Percentiles rank a stretch among this genome's conserved stretches.
These are phyloP conservation scores for Euthynnus affinis DNA, from an alignment of 2,797 vertebrate species.

Conservation along the genomic window DNA sequence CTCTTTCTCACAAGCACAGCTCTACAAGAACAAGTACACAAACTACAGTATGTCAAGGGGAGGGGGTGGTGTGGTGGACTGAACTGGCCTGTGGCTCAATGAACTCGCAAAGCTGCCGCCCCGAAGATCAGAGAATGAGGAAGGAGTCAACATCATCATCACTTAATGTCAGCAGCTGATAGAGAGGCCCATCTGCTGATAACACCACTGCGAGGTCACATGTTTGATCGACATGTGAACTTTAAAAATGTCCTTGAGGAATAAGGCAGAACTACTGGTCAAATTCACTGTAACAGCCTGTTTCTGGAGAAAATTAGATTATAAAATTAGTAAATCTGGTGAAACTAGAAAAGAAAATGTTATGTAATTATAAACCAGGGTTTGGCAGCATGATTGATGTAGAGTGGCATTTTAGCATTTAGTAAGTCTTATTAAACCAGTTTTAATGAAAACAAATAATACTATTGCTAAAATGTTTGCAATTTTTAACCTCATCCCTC, in stretches of 20 bases:
- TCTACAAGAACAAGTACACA: constrained; percentile 18
- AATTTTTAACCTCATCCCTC: not conserved
- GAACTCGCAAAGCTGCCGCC: not conserved
- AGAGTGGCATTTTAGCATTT: constrained; percentile 14
- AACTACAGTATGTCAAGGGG: not conserved
- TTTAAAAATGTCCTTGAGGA: constrained; percentile 32
- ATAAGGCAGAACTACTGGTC: constrained; percentile 14
- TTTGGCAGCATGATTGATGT: not conserved
- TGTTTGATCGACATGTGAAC: constrained; percentile 33
- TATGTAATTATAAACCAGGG: not conserved
- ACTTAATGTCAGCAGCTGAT: constrained; percentile 25
- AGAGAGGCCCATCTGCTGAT: constrained; percentile 23
- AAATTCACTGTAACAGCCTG: constrained; percentile 15
- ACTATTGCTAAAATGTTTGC: not conserved
- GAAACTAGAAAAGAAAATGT: not conserved
- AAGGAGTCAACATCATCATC: constrained; percentile 11
- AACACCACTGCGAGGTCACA: constrained; percentile 18
- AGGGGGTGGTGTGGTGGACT: too few species aligned
- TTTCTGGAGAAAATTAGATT: constrained; percentile 9
- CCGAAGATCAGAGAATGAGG: constrained; percentile 16
- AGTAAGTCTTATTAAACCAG: constrained; percentile 12
- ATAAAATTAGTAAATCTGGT: not conserved
- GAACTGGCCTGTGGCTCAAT: constrained; percentile 1
- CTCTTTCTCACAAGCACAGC: not conserved
- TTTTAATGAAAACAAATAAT: not conserved